Evolutionary conservation across 2,797 vertebrate genomes (phyloP).

Genomic region (Poecilia picta): DNA sequence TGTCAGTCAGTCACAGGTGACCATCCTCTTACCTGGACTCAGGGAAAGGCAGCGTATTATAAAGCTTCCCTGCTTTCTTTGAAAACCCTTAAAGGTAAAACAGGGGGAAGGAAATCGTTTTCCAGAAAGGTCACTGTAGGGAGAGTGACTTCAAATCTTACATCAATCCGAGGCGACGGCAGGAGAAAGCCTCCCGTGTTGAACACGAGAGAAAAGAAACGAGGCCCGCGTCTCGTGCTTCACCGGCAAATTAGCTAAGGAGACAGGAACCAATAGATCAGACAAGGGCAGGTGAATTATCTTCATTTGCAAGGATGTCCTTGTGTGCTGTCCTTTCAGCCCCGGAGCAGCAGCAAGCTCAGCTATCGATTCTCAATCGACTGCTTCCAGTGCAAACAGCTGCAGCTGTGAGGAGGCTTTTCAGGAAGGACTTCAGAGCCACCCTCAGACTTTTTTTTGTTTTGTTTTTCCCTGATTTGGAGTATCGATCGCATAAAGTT

Average conservation of each 20-base stretch:
- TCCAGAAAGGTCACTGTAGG: constrained; percentile 57
- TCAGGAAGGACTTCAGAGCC: constrained; percentile 26
- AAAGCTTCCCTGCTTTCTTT: constrained; percentile 46
- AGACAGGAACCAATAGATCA: constrained; percentile 73
- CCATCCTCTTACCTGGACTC: constrained; percentile 47
- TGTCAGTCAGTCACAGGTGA: constrained; percentile 72
- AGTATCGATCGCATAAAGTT: constrained; percentile 73
- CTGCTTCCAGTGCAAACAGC: constrained; percentile 50
- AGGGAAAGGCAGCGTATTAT: constrained; percentile 54
- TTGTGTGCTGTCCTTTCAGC: constrained; percentile 73
- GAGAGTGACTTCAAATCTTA: constrained; percentile 45
- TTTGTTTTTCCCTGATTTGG: constrained; percentile 7
- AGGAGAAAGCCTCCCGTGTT: constrained; percentile 17
- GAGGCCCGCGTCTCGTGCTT: constrained; percentile 22
- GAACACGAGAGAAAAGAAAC: constrained; percentile 24
- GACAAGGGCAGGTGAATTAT: constrained; percentile 56
- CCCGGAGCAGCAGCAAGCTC: constrained; percentile 42
- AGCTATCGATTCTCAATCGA: constrained; percentile 71
- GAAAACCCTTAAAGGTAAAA: constrained; percentile 48
- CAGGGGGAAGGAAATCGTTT: constrained; percentile 16
- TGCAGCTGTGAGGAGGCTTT: constrained; percentile 36
- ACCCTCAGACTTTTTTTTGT: constrained; percentile 26
- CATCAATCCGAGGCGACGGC: constrained; percentile 36
- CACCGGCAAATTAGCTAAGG: constrained; percentile 66
- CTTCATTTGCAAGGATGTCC: constrained; percentile 70